A percentile compares a stretch with the other conserved stretches of the same genome.
Conservation (phyloP, 1,140 invertebrate genomes). For the Mercenaria mercenaria region DNA sequence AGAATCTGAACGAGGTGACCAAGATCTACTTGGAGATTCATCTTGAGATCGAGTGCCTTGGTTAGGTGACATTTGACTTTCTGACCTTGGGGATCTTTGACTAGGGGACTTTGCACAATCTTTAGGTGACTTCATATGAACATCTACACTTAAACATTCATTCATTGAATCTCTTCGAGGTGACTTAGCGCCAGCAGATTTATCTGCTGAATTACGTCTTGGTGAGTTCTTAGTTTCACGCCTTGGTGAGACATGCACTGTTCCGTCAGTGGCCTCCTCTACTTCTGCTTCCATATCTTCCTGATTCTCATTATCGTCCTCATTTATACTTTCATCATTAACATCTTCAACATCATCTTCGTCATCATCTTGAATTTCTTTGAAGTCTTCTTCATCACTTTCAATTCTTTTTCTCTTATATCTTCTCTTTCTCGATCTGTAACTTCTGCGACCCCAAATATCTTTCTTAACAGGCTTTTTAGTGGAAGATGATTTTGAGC, state of each 20-base stretch:
- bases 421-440: slow-evolving; percentile 35
- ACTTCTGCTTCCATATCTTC: slow-evolving; percentile 44
- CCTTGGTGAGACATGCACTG: neutral
- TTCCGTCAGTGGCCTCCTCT: slow-evolving; percentile 9
- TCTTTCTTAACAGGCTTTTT: slow-evolving; percentile 64
- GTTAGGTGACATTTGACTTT: slow-evolving; percentile 32
- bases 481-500: slow-evolving; percentile 27
- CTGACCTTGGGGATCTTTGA: slow-evolving; percentile 50
- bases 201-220: neutral
- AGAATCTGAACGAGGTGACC: slow-evolving; percentile 26
- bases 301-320: slow-evolving; percentile 43
- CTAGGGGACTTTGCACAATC: slow-evolving; percentile 40
- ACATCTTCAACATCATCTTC: slow-evolving; percentile 58
- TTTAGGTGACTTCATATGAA: slow-evolving; percentile 33
- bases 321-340: slow-evolving; percentile 63
- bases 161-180: neutral
- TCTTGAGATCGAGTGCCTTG: neutral
- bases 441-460: slow-evolving; percentile 66
- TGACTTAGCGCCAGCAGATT: neutral
- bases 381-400: slow-evolving; percentile 52
- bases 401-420: slow-evolving; percentile 24
- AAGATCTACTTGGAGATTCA: slow-evolving; percentile 30
- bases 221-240: slow-evolving; percentile 2
- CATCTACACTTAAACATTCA: slow-evolving; percentile 51
- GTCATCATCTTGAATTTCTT: slow-evolving; percentile 49